Conservation (phyloP, 2,797 vertebrate species). For the Acipenser oxyrinchus region DNA sequence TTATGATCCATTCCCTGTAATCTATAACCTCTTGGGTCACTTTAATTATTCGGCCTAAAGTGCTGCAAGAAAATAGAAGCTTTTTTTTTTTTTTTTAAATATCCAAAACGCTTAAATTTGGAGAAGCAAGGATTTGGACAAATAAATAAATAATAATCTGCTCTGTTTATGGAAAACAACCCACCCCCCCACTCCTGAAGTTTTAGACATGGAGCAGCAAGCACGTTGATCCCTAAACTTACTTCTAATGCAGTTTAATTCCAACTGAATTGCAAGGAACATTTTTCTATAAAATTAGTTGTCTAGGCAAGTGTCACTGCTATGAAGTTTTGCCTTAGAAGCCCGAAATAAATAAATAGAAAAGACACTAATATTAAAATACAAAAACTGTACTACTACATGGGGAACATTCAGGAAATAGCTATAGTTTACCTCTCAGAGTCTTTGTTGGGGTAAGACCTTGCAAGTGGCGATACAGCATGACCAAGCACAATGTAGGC, state of each 20-base stretch:
- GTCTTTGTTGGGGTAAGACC: conserved; percentile 91
- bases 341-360: not conserved
- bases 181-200: too few species aligned
- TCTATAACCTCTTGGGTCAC: conserved; percentile 94
- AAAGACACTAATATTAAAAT: not conserved
- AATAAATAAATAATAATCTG: too few species aligned
- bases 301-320: too few species aligned
- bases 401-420: not conserved
- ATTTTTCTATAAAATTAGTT: too few species aligned
- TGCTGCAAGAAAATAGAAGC: conserved; percentile 53
- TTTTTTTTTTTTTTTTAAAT: too few species aligned
- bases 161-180: too few species aligned
- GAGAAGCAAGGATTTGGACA: too few species aligned
- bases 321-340: too few species aligned
- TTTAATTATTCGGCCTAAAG: conserved; percentile 89
- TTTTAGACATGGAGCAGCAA: too few species aligned
- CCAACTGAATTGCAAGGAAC: too few species aligned
- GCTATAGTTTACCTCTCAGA: conserved; percentile 74
- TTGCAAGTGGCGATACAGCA: conserved; percentile 84
- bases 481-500: conserved; percentile 92
- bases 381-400: not conserved
- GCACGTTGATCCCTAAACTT: too few species aligned
- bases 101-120: not conserved
- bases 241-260: too few species aligned
- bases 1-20: conserved; percentile 92